Conservation (phyloP, 1,140 invertebrate species). For the Lasioglossum albipes region DNA sequence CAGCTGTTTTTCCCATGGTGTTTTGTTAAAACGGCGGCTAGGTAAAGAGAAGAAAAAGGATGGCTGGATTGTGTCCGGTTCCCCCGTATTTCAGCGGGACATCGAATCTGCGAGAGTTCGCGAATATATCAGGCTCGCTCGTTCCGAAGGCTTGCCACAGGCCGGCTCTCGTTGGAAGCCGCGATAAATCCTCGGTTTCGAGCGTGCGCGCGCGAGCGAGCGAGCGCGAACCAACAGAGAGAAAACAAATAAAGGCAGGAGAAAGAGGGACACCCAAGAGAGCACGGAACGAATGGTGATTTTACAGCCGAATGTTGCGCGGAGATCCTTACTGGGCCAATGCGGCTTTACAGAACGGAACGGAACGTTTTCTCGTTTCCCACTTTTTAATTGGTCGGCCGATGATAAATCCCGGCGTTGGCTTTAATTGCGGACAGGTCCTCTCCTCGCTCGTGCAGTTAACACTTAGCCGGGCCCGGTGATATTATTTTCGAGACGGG, state of each 20-base stretch:
- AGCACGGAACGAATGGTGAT: conserved; percentile 25
- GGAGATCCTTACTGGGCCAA: conserved; percentile 50
- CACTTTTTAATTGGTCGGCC: conserved; percentile 74
- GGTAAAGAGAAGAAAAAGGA: neutral
- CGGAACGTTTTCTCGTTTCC: conserved; percentile 74
- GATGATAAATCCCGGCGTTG: conserved; percentile 72
- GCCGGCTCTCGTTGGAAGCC: neutral
- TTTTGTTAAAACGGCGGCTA: neutral
- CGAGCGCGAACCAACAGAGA: neutral
- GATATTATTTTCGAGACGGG: neutral
- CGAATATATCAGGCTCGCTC: conserved; percentile 10
- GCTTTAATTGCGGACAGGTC: conserved; percentile 68
- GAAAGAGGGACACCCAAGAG: neutral
- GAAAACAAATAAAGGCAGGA: neutral
- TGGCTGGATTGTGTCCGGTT: conserved; percentile 16
- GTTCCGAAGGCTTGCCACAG: neutral
- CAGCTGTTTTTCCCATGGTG: neutral
- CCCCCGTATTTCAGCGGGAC: conserved; percentile 3
- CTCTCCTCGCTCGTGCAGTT: neutral
- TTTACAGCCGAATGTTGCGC: conserved; percentile 58
- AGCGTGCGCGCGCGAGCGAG: too few species aligned
- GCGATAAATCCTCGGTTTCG: conserved; percentile 23
- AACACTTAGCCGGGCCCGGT: neutral
- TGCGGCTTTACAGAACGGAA: conserved; percentile 75
- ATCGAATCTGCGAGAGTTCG: conserved; percentile 3